phyloP scores from a whole-genome alignment of 2,113 vertebrate genomes.

The Sebastes fasciatus region DNA sequence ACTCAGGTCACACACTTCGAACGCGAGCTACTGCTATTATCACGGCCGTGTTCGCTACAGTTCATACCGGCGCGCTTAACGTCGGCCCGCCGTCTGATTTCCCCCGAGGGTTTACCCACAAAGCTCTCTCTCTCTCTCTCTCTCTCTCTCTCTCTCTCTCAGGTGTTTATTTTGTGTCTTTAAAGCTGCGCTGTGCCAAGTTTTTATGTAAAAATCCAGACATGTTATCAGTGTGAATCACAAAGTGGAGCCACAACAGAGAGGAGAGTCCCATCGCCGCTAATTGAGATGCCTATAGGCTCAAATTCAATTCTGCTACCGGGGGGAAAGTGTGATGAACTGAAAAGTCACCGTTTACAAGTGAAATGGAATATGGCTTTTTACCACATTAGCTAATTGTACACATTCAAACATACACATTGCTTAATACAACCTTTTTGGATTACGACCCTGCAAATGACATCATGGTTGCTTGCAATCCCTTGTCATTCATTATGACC shows the following conservation, averaged over 20 bases:
- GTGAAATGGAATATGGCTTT: constrained; percentile 10
- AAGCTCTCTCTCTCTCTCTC: neutral
- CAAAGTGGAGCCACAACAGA: neutral
- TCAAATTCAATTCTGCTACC: neutral
- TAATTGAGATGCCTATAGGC: neutral
- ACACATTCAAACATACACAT: neutral
- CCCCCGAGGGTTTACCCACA: constrained; percentile 23
- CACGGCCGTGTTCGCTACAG: constrained; percentile 27
- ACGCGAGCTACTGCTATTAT: constrained; percentile 42
- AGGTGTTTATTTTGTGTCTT: constrained; percentile 52
- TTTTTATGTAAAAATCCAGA: constrained; percentile 31
- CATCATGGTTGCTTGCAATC: neutral
- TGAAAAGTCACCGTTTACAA: constrained; percentile 4
- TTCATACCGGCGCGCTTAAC: constrained; percentile 39
- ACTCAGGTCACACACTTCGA: constrained; percentile 53
- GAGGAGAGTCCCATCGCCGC: neutral
- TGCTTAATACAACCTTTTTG: neutral
- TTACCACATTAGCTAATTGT: neutral
- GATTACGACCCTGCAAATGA: neutral
- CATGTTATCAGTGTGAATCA: constrained; percentile 9
- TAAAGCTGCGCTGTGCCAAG: constrained; percentile 16
- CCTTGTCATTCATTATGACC: neutral
- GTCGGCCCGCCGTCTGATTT: constrained; percentile 32
- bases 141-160: constrained; percentile 5
- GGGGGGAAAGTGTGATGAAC: neutral